phyloP scores from a whole-genome alignment of 2,888 invertebrate genomes.

The Apotomis turbidana region DNA sequence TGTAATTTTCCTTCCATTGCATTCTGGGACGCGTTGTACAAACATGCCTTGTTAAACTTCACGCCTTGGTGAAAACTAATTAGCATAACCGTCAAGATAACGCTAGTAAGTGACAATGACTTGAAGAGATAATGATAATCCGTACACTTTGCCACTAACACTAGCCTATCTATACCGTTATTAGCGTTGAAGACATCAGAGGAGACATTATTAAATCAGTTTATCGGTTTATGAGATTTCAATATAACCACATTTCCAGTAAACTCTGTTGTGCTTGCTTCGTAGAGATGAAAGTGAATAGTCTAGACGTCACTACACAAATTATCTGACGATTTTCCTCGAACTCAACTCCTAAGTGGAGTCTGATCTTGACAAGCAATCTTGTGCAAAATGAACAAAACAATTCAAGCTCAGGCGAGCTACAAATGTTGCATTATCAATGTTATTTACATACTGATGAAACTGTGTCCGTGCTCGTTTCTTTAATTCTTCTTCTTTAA shows the following conservation, averaged over 20 bases:
- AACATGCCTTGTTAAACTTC: conserved; percentile 10
- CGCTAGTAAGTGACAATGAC: conserved; percentile 23
- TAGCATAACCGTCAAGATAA: conserved; percentile 33
- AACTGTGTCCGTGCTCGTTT: too few relatives aligned
- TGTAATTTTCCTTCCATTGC: conserved; percentile 13
- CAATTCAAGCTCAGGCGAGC: neutral
- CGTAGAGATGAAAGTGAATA: neutral
- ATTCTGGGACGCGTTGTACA: conserved; percentile 6
- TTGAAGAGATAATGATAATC: conserved; percentile 24
- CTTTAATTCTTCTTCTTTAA: too few relatives aligned
- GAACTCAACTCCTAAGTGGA: conserved; percentile 9
- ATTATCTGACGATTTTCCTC: conserved; percentile 25
- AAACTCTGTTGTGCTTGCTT: neutral
- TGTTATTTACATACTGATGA: neutral
- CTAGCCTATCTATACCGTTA: neutral
- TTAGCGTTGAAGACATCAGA: neutral
- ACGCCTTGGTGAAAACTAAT: conserved; percentile 27
- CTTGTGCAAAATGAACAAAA: conserved; percentile 12
- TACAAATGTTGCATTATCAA: neutral
- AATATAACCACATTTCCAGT: neutral
- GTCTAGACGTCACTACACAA: conserved; percentile 22
- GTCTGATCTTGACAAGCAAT: conserved; percentile 21
- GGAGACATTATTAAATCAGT: neutral
- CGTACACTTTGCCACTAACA: neutral
- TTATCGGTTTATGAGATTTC: neutral